Evolutionary conservation across 2,888 invertebrate species (phyloP).

Genomic region (Drosophila incognita): DNA sequence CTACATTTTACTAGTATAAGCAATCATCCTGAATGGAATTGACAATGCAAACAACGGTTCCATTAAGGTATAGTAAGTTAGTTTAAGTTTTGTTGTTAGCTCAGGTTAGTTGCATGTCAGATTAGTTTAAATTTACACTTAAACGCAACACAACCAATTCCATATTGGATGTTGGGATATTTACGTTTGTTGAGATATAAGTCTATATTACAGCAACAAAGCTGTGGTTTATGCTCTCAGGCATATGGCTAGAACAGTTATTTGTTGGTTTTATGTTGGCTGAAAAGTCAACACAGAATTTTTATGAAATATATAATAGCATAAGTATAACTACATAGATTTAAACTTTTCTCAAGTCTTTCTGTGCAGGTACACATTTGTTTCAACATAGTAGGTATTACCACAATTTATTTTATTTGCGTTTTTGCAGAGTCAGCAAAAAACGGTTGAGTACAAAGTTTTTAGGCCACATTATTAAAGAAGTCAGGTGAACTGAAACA

Average conservation of each 20-base stretch:
- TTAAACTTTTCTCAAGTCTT: neutral
- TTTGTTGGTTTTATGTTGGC: constrained; percentile 1
- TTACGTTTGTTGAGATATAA: neutral
- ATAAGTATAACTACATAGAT: neutral
- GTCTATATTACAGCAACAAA: constrained; percentile 3
- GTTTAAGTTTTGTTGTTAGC: constrained; percentile 63
- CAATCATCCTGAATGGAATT: constrained; percentile 22
- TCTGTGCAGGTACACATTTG: neutral
- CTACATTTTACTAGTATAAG: constrained; percentile 11
- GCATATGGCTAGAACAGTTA: neutral
- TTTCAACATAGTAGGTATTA: neutral
- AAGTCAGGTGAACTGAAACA: constrained; percentile 43
- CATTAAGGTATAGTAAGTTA: constrained; percentile 64
- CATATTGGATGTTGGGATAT: constrained; percentile 1
- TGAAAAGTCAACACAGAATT: constrained; percentile 3
- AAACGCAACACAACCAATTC: constrained; percentile 13
- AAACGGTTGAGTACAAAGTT: constrained; percentile 29
- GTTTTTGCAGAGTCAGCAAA: constrained; percentile 10
- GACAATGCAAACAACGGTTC: constrained; percentile 18
- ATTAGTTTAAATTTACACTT: constrained; percentile 22
- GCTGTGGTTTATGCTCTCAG: neutral
- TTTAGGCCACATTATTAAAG: constrained; percentile 33
- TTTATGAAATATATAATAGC: neutral
- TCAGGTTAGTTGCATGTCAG: constrained; percentile 56
- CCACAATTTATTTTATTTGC: constrained; percentile 25